These are phyloP conservation scores for Megaceryle torquata DNA, from an alignment of 2,113 vertebrate genomes.

Conservation along the genomic window DNA sequence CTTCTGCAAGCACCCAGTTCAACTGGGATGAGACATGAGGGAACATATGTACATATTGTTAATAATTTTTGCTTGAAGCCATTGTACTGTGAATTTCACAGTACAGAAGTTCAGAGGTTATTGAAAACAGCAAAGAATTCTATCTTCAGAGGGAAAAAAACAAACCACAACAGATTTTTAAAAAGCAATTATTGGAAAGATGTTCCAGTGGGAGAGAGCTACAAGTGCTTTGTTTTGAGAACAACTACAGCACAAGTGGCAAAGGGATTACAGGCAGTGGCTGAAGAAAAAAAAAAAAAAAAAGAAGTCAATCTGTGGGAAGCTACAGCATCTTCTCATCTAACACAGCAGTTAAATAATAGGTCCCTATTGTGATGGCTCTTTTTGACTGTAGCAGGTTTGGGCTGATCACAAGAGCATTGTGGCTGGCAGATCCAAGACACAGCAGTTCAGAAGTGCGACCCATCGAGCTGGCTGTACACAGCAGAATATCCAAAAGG, in stretches of 20 bases:
- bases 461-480: accelerated
- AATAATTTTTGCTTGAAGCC: neutral
- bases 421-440: neutral
- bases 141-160: neutral
- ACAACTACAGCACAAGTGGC: neutral
- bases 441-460: neutral
- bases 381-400: neutral
- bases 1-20: neutral
- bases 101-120: neutral
- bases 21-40: neutral
- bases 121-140: neutral
- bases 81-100: neutral
- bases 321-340: neutral
- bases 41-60: neutral
- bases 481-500: too few relatives aligned
- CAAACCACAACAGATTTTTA: neutral
- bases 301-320: neutral
- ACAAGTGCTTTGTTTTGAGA: neutral
- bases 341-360: accelerated
- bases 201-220: neutral
- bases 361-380: neutral
- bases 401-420: neutral
- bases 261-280: neutral
- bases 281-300: neutral
- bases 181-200: neutral